phyloP scores from a whole-genome alignment of 2,888 invertebrate species.

The Euphydryas editha region DNA sequence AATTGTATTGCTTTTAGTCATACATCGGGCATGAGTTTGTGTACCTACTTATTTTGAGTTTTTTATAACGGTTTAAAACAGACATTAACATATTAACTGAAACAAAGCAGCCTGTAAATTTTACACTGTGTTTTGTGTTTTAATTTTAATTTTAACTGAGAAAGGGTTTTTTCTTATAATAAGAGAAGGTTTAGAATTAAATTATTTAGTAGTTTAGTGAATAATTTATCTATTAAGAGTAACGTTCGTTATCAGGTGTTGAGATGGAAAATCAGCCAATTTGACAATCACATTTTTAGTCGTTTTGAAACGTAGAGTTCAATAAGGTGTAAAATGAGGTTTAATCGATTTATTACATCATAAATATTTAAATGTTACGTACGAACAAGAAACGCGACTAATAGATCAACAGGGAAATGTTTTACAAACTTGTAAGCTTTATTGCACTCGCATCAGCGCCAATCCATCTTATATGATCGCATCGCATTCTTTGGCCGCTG shows the following conservation, averaged over 20 bases:
- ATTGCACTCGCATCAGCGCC: constrained; percentile 51
- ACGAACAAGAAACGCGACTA: not conserved
- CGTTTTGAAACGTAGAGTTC: too few relatives aligned
- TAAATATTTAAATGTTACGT: constrained; percentile 23
- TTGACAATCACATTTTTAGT: too few relatives aligned
- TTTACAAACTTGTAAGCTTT: constrained; percentile 30
- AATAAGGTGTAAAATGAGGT: not conserved
- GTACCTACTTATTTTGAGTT: too few relatives aligned
- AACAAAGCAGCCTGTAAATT: too few relatives aligned
- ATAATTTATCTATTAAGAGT: too few relatives aligned
- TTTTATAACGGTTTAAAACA: not conserved
- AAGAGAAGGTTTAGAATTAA: too few relatives aligned
- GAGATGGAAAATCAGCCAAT: too few relatives aligned
- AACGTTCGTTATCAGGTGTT: too few relatives aligned
- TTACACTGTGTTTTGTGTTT: too few relatives aligned
- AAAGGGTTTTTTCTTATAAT: too few relatives aligned
- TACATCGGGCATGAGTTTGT: constrained; percentile 6
- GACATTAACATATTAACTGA: not conserved
- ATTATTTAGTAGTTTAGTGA: too few relatives aligned
- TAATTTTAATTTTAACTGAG: too few relatives aligned
- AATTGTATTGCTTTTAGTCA: constrained; percentile 42
- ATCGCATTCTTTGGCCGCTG: constrained; percentile 57
- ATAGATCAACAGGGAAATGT: constrained; percentile 26
- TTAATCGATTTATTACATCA: not conserved
- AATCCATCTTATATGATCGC: constrained; percentile 53